Base-by-base conservation (phyloP, 92 coral and sea anemone species). In the Zoanthus solanderi region DNA sequence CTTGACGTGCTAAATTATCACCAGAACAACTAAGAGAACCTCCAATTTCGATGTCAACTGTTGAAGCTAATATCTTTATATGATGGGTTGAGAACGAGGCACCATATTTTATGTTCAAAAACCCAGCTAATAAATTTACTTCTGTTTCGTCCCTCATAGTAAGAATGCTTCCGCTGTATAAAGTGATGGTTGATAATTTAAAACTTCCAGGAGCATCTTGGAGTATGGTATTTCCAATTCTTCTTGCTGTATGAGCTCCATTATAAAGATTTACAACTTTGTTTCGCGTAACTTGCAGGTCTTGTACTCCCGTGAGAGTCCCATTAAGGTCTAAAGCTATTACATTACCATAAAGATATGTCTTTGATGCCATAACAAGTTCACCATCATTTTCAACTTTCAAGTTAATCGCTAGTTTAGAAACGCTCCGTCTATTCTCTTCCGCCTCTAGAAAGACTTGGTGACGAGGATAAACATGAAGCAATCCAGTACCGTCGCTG, bases 11-110 rank as follows among this genome's bases (percentile, higher is more conserved):
- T 28, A 54, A 63, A 76, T 89, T 92, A 28, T 89, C 86, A 11
- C 92, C 94, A 16, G 94, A 89, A 42, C 92, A 90, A 75, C 91
- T 90, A 30, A 92, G 89, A 31, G 57, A 46, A 7, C 88, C 94
- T 23, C 94, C 94, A 42, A 87, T 89, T 80, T 92, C 94, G 3
- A 92, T 79, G 44, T 92, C 92, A 60, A 92, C 78, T 14, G 79
- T 87, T 46, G 94, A 92, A 74, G 89, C 92, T 16, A 88, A 72
- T n/a, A 92, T 74, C 10, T 67, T 29, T n/a, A 92, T 82, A 56
- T 90, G 91, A 67, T 84, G 78, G 5, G 94, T 84, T 65, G 91
- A 73, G 23, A 92, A 71, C 2, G 92, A 85, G 29, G 94, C 92
- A 15, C 88, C 73, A 53, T 78, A 92, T 76, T 92, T 92, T 69